Base-by-base conservation (phyloP, 2,113 vertebrate species). In the Spea bombifrons region DNA sequence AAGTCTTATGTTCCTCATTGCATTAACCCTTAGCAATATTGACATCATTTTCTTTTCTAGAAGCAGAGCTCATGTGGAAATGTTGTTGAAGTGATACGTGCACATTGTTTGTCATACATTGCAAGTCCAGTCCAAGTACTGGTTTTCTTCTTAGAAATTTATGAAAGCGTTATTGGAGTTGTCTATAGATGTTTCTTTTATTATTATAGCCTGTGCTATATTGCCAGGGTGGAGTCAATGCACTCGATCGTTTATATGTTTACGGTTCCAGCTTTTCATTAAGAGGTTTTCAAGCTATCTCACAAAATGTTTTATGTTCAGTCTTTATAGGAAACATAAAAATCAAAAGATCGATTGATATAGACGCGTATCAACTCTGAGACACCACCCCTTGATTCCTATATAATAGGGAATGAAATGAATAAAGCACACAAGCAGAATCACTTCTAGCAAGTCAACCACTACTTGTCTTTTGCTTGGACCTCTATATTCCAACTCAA, bases 271-370 rank as follows among this genome's bases (percentile, higher is more conserved):
- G 15, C 4, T 12, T 13, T 59, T 15, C 8, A 15, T 30, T 64
- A 3, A 5, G 8, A 70, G 17, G 75, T n/a, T 59, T 61, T 69
- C 55, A 8, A 13, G 45, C 45, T 7, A 61, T 44, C 66, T 69
- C 46, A 48, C 66, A 69, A 70, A 70, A 76, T 47, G n/a, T 59
- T 76, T 68, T 16, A 68, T 53, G 49, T 55, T 57, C 55, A 68
- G 13, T 16, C 44, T 49, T 47, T 4, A 47, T 57, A 7, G 4
- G 8, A 76, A 47, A 65, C 53, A 61, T 69, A 69, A 7, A 45
- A 57, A 16, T 48, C 17, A 5, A 48, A 61, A n/a, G 4, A 71
- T 8, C 7, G 53, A 12, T 12, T 13, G 15, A 59, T 13, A 12
- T 3, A 76, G 52, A 53, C 44, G 46, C 13, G 13, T 76, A 53